Evolutionary conservation across 2,797 vertebrate genomes (phyloP), one percentile per base, ranked within the genome.

Genomic region (Dallia pectoralis): DNA sequence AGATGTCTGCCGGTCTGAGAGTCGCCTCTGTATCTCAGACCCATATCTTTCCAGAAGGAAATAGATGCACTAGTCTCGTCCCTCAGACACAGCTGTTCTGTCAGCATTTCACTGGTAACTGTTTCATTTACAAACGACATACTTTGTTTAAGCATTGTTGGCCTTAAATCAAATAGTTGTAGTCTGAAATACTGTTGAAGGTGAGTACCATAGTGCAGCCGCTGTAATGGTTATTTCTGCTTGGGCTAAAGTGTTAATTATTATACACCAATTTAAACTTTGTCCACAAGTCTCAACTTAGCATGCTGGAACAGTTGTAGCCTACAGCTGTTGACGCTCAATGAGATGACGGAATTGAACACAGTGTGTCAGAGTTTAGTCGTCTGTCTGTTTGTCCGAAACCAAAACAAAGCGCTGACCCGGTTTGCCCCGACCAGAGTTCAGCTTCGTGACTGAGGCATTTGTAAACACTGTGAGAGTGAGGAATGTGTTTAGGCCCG

Each of bases 351-450:
- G 61, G 19, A 40, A 8, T 53, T 4, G 44, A 19, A 56, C 53
- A 14, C 59, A 61, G n/a, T 67, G 67, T 19, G 49, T 71, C 59
- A 66, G 62, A 32, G 36, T 19, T 71, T 68, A 18, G 30, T 9
- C 51, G n/a, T 9, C 30, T 16, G 19, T 30, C 48, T 14, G 14
- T 40, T 70, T 76, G 67, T 33, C 15, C 71, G 14, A 1, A 64
- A 75, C 79, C 76, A 83, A 76, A 79, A 74, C 48, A 81, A 76
- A 79, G 61, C 53, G 29, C 51, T 49, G 36, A 67, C 19, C 67
- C 51, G 36, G n/a, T 68, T 22, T 25, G n/a, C 30, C 67, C 15
- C n/a, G 36, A 32, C 49, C 51, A 56, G 51, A 19, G 69, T 59
- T 53, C 19, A 12, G 18, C 64, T 12, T 66, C 51, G 59, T 36